Evolutionary conservation across 2,888 invertebrate species (phyloP), one percentile per base, ranked within the genome.

Genomic region (Cryptocephalus primarius): DNA sequence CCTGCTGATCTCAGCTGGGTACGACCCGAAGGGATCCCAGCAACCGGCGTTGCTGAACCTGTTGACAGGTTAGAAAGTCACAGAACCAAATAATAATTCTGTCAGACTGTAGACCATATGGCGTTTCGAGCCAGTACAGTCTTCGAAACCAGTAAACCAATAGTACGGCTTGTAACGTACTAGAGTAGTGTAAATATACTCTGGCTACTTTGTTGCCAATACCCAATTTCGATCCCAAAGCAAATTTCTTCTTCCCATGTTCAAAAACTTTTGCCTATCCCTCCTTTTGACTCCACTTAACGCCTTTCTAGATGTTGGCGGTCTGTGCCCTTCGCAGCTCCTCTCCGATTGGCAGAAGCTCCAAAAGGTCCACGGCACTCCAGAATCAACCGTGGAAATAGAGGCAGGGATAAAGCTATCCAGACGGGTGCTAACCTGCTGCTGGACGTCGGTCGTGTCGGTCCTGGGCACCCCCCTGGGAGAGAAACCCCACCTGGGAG

Each of bases 361-460:
- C 36, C 90, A 90, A 64, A 82, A 83, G 64, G 88, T 88, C 1
- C 70, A 78, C 42, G 73, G 74, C 40, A 77, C 80, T 54, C 80
- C 79, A 12, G 79, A 78, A 53, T 77, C 74, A n/a, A 82, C 83
- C 10, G 79, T 82, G 1, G 82, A 86, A 58, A 77, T 83, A 10
- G 86, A 87, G 61, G 89, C 90, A 0, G 88, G 88, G 55, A 77
- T 84, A 32, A 84, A 85, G 55, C 73, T 87, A 62, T 82, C 86
- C 1, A 75, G 87, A 58, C 75, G 87, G 47, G 82, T 94, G 33
- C 68, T 95, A 43, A 90, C 90, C 1, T 88, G 89, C 59, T 91
- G 92, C 61, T 95, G 94, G 94, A 85, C 87, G 36, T 88, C 89
- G 0, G 86, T 93, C 77, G 83, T 94, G 49, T 85, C 86, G 11